These are phyloP conservation scores for Perca flavescens DNA, from an alignment of 2,113 vertebrate genomes.

Conservation along the genomic window DNA sequence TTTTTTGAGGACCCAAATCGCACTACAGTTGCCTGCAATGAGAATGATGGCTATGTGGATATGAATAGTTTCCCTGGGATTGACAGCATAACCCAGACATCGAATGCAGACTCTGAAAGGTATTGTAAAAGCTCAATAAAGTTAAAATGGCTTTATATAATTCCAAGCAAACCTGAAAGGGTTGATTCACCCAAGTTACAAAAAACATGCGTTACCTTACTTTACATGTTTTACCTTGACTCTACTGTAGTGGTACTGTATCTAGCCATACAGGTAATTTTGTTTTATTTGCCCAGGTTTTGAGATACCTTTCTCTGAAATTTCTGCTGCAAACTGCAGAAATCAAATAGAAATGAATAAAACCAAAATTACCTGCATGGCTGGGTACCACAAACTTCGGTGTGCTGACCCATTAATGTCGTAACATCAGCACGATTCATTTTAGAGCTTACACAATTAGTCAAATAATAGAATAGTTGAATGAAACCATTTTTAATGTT, in stretches of 20 bases:
- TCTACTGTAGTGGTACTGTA: not conserved
- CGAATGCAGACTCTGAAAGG: constrained; percentile 92
- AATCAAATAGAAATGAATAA: no score
- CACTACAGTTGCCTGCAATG: constrained; percentile 87
- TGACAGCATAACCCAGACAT: constrained; percentile 88
- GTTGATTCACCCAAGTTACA: not conserved
- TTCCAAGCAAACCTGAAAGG: not conserved
- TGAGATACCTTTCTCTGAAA: not conserved
- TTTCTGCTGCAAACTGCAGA: not conserved
- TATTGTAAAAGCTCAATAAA: constrained; percentile 72
- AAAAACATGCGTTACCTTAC: not conserved
- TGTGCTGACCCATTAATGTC: not conserved
- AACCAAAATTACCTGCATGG: not conserved
- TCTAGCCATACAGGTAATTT: not conserved
- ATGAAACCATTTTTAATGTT: not conserved
- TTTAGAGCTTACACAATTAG: not conserved
- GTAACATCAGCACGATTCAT: not conserved
- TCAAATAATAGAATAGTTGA: not conserved
- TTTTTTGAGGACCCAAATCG: constrained; percentile 94
- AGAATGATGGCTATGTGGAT: constrained; percentile 98
- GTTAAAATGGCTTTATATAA: not conserved
- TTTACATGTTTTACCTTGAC: not conserved
- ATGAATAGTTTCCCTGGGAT: constrained; percentile 98
- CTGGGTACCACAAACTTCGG: not conserved
- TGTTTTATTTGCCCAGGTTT: not conserved